Evolutionary conservation across 2,888 invertebrate species (phyloP).

Genomic region (Tenthredo distinguenda): DNA sequence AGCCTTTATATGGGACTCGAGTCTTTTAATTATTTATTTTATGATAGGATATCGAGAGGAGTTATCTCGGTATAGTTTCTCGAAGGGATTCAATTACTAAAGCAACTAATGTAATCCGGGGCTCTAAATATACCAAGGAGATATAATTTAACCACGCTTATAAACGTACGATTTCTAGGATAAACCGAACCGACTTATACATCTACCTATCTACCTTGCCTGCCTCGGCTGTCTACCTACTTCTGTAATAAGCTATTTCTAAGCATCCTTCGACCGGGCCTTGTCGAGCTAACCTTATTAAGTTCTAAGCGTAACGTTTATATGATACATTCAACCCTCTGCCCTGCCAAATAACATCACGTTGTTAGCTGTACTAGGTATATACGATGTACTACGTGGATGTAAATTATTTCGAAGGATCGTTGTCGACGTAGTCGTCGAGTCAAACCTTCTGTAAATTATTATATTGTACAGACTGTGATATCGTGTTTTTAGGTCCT

Average conservation of each 20-base stretch:
- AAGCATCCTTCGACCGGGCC: slow-evolving; percentile 22
- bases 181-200: not conserved
- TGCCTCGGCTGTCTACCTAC: not conserved
- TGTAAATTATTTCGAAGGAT: not conserved
- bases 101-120: slow-evolving; percentile 16
- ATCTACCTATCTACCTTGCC: not conserved
- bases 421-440: not conserved
- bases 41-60: not conserved
- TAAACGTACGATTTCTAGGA: not conserved
- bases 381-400: not conserved
- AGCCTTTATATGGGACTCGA: not conserved
- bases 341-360: not conserved
- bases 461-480: no score
- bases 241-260: slow-evolving; percentile 32
- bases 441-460: not conserved
- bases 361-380: not conserved
- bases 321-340: slow-evolving; percentile 17
- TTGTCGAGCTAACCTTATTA: slow-evolving; percentile 29
- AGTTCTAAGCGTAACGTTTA: slow-evolving; percentile 15
- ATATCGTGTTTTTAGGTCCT: no score
- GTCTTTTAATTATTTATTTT: not conserved
- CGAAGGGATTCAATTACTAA: slow-evolving; percentile 23
- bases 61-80: not conserved
- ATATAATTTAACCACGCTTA: slow-evolving; percentile 21
- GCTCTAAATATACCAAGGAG: not conserved